These are phyloP conservation scores for Oryzaephilus surinamensis DNA, from an alignment of 1,140 invertebrate species.

Conservation along the genomic window DNA sequence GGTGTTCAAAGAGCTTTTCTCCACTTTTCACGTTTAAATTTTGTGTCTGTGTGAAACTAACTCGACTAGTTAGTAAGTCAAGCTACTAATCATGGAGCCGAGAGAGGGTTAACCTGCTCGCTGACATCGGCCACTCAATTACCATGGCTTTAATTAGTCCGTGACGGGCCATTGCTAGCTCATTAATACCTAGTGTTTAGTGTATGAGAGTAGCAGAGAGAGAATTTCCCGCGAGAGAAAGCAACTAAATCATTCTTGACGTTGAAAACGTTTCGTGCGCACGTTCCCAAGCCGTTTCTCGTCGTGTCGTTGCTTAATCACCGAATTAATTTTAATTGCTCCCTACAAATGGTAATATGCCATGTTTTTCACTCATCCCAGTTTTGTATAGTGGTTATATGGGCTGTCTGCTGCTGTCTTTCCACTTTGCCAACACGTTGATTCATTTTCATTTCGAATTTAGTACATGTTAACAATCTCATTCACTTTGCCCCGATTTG, in stretches of 20 bases:
- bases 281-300: conserved; percentile 11
- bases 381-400: no score
- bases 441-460: no score
- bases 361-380: no score
- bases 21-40: no score
- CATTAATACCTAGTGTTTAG: conserved; percentile 30
- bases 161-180: conserved; percentile 35
- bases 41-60: no score
- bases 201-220: no score
- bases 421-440: no score
- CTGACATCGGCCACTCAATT: conserved; percentile 35
- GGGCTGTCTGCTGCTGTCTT: no score
- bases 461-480: no score
- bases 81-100: conserved; percentile 27
- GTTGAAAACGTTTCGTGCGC: conserved; percentile 16
- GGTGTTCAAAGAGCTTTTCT: no score
- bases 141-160: conserved; percentile 33
- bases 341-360: conserved; percentile 20
- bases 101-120: conserved; percentile 28
- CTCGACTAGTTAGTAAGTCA: no score
- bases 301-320: conserved; percentile 26
- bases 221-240: conserved; percentile 22
- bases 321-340: conserved; percentile 32
- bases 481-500: no score
- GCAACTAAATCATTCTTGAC: conserved; percentile 32